These are phyloP conservation scores for Drosophila biarmipes DNA, from an alignment of 1,140 invertebrate species.

Conservation along the genomic window DNA sequence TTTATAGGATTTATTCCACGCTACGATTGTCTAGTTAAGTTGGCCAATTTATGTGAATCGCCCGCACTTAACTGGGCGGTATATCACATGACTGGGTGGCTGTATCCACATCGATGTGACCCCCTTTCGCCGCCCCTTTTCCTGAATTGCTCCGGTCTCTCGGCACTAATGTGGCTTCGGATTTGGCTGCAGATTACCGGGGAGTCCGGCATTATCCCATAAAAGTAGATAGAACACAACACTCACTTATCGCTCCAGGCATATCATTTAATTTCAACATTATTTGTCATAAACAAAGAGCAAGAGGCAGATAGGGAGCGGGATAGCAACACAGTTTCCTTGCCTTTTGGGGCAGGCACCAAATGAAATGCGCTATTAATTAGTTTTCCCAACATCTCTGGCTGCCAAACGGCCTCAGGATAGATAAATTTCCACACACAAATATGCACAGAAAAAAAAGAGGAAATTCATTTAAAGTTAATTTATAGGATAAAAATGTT, in stretches of 20 bases:
- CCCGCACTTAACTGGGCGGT: constrained; percentile 21
- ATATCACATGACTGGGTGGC: constrained; percentile 13
- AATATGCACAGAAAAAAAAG: constrained; percentile 18
- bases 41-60: constrained; percentile 38
- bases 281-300: constrained; percentile 66
- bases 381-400: constrained; percentile 69
- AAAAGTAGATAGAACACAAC: constrained; percentile 39
- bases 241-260: constrained; percentile 67
- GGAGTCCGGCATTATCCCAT: constrained; percentile 41
- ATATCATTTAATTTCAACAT: constrained; percentile 82
- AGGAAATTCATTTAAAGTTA: too few relatives aligned
- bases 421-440: constrained; percentile 62
- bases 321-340: constrained; percentile 12
- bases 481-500: too few relatives aligned
- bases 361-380: constrained; percentile 81
- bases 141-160: constrained; percentile 23
- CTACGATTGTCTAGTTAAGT: constrained; percentile 16
- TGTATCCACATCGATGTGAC: constrained; percentile 27
- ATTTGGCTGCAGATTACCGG: constrained; percentile 32
- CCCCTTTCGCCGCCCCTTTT: not conserved
- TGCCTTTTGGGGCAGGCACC: constrained; percentile 53
- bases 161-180: constrained; percentile 71
- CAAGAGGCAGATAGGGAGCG: not conserved
- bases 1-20: constrained; percentile 7
- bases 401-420: constrained; percentile 55